A percentile compares a stretch with the other conserved stretches of the same genome.
Evolutionary conservation across 2,113 vertebrate genomes (phyloP).

Genomic region (Campylomormyrus tamandua): DNA sequence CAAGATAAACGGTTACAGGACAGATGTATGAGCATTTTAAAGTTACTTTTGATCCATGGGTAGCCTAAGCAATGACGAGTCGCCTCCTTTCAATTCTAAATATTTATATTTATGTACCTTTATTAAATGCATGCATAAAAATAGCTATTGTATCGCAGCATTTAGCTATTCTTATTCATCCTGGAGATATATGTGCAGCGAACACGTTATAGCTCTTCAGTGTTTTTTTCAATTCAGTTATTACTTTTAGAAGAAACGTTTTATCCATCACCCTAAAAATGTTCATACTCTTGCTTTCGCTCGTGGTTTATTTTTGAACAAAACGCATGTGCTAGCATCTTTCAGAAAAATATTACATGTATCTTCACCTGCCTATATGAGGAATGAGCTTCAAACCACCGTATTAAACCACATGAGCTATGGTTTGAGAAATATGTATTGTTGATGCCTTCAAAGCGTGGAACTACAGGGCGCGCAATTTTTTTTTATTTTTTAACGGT

Average conservation of each 20-base stretch:
- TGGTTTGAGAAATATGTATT: neutral
- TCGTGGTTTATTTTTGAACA: neutral
- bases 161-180: neutral
- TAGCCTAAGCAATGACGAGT: neutral
- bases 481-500: neutral
- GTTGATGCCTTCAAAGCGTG: neutral
- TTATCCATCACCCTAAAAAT: neutral
- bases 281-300: neutral
- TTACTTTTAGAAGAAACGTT: neutral
- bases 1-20: neutral
- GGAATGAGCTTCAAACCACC: neutral
- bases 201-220: neutral
- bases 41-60: neutral
- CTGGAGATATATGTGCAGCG: neutral
- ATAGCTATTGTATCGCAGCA: neutral
- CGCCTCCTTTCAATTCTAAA: neutral
- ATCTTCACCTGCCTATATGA: neutral
- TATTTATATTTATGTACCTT: neutral
- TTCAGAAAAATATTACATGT: conserved; percentile 1
- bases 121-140: neutral
- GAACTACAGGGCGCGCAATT: neutral
- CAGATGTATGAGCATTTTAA: neutral
- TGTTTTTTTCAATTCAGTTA: neutral
- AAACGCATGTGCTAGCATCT: neutral
- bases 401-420: conserved; percentile 15